Percentiles rank a stretch among this genome's conserved stretches.
phyloP scores from a whole-genome alignment of 2,113 vertebrate species.

The Ciconia stormi region DNA sequence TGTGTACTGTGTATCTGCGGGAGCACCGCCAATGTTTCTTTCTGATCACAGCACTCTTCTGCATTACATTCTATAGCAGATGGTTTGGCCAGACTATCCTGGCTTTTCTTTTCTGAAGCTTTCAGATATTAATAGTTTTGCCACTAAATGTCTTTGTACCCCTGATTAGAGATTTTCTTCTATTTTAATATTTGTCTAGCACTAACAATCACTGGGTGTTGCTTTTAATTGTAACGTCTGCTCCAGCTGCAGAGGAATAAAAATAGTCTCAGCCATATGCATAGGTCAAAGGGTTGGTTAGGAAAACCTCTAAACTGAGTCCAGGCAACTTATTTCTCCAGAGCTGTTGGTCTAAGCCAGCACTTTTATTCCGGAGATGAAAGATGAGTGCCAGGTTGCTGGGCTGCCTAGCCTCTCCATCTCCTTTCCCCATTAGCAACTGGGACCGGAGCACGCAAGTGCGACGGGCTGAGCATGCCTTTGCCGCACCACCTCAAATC shows the following conservation, averaged over 20 bases:
- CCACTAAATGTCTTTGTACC: neutral
- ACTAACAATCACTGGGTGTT: neutral
- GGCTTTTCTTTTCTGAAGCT: neutral
- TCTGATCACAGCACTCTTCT: neutral
- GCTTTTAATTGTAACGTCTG: neutral
- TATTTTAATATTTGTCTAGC: neutral
- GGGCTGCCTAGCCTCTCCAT: neutral
- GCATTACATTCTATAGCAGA: accelerated
- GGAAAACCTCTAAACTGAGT: neutral
- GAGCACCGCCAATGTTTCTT: neutral
- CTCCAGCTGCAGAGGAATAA: neutral
- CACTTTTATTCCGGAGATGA: neutral
- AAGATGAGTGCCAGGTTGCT: neutral
- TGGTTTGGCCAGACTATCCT: neutral
- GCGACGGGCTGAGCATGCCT: neutral
- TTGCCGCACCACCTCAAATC: neutral
- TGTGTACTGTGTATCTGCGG: neutral
- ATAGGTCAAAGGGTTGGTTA: neutral
- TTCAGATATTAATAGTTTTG: neutral
- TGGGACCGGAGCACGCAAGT: neutral
- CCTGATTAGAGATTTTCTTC: neutral
- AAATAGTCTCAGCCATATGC: neutral
- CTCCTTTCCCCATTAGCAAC: neutral
- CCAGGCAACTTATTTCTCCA: neutral
- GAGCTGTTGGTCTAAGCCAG: neutral